phyloP scores from a whole-genome alignment of 2,888 invertebrate species.

The Pinctada fucata region DNA sequence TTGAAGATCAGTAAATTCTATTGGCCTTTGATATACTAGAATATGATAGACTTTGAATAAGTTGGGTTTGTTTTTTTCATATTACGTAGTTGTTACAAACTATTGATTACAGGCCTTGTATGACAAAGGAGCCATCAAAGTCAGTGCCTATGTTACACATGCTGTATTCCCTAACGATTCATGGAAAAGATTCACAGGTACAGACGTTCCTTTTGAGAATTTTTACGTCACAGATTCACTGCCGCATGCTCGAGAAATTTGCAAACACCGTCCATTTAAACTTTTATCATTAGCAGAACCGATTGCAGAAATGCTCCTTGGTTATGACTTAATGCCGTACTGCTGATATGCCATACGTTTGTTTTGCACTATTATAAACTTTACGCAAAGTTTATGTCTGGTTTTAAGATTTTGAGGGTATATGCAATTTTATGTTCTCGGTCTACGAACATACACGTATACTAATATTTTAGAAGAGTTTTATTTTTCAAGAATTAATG shows the following conservation, averaged over 20 bases:
- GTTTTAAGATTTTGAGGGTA: too few species aligned
- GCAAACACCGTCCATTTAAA: slow-evolving; percentile 72
- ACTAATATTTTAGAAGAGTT: too few species aligned
- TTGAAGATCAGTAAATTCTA: too few species aligned
- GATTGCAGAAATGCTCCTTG: slow-evolving; percentile 73
- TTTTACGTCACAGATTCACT: slow-evolving; percentile 78
- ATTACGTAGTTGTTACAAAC: too few species aligned
- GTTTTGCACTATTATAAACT: too few species aligned
- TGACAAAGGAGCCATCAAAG: slow-evolving; percentile 67
- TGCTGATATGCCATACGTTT: background rate
- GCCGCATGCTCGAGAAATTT: slow-evolving; percentile 74
- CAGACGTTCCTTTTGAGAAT: slow-evolving; percentile 66
- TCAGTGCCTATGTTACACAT: slow-evolving; percentile 77
- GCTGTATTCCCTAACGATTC: slow-evolving; percentile 76
- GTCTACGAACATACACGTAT: too few species aligned
- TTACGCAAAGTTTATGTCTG: too few species aligned
- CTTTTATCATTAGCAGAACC: slow-evolving; percentile 72
- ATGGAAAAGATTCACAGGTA: slow-evolving; percentile 72
- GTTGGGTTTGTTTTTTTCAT: too few species aligned
- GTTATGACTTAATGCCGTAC: slow-evolving; percentile 70
- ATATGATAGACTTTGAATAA: too few species aligned
- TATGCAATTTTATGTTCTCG: too few species aligned
- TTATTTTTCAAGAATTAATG: too few species aligned
- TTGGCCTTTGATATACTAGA: too few species aligned
- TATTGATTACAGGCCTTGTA: slow-evolving; percentile 65